A percentile compares a stretch with the other conserved stretches of the same genome.
These are phyloP conservation scores for Deroptyus accipitrinus DNA, from an alignment of 2,113 vertebrate species.

Conservation along the genomic window DNA sequence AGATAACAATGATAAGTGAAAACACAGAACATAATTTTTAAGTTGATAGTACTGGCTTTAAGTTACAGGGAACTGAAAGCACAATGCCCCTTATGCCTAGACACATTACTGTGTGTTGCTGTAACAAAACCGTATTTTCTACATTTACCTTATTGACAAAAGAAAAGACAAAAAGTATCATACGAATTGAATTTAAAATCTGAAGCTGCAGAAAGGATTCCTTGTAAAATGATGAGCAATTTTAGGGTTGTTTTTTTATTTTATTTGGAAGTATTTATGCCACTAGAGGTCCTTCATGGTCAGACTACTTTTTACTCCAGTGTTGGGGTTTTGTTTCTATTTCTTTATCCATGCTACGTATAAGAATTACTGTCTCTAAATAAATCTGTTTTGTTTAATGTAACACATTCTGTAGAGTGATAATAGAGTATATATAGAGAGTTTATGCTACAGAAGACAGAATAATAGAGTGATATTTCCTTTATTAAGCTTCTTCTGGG, in stretches of 20 bases:
- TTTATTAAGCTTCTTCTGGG: neutral
- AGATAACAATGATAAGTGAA: neutral
- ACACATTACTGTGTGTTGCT: neutral
- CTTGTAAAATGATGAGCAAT: neutral
- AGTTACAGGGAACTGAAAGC: neutral
- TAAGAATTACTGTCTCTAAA: neutral
- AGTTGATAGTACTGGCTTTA: neutral
- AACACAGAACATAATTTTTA: neutral
- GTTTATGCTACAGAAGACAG: neutral
- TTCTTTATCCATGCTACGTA: neutral
- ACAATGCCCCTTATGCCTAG: neutral
- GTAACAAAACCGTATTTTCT: neutral
- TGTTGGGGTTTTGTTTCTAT: neutral
- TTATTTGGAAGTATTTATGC: neutral
- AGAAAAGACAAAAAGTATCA: neutral
- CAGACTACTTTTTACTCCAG: neutral
- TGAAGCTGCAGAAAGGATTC: neutral
- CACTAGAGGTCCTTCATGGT: slow-evolving; percentile 49
- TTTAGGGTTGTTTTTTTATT: neutral
- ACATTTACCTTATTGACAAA: neutral
- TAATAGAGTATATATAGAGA: neutral
- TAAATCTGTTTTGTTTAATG: neutral
- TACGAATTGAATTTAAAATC: neutral
- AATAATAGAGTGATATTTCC: neutral
- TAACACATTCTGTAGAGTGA: neutral